These are phyloP conservation scores for Cantharis flavilabris DNA, from an alignment of 2,888 invertebrate species.

Conservation along the genomic window DNA sequence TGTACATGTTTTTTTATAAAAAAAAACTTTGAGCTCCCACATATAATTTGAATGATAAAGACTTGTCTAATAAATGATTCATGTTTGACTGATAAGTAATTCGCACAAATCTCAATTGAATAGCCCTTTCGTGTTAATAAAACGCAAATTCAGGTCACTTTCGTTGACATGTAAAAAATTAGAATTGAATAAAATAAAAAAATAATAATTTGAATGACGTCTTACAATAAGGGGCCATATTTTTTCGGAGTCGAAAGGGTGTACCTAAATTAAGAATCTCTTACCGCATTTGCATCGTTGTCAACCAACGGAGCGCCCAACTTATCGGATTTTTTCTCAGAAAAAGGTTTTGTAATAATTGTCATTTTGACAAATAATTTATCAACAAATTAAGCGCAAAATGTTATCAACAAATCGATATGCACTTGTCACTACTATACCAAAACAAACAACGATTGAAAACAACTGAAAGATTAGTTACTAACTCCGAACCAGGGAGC, in stretches of 20 bases:
- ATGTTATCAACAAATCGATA: constrained; percentile 10
- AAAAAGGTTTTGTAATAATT: constrained; percentile 74
- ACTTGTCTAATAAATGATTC: background rate
- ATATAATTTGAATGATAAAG: background rate
- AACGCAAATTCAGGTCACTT: background rate
- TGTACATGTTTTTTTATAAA: no score
- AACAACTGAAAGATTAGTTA: background rate
- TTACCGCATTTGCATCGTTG: constrained; percentile 56
- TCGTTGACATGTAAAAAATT: background rate
- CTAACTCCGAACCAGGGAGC: background rate
- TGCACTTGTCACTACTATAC: constrained; percentile 1
- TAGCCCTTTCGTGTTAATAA: background rate
- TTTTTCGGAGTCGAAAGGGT: constrained; percentile 5
- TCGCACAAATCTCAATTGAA: background rate
- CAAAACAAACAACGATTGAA: constrained; percentile 9
- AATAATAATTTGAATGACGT: constrained; percentile 23
- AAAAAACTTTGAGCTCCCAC: background rate
- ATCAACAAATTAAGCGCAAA: background rate
- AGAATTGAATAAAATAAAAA: constrained; percentile 29
- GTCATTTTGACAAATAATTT: constrained; percentile 64
- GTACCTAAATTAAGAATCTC: constrained; percentile 25
- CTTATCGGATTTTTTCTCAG: constrained; percentile 72
- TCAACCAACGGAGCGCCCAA: constrained; percentile 68
- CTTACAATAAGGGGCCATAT: constrained; percentile 14
- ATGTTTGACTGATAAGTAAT: background rate